Base-by-base conservation (phyloP, 92 coral and sea anemone species). In the Isaurus tuberculatus region DNA sequence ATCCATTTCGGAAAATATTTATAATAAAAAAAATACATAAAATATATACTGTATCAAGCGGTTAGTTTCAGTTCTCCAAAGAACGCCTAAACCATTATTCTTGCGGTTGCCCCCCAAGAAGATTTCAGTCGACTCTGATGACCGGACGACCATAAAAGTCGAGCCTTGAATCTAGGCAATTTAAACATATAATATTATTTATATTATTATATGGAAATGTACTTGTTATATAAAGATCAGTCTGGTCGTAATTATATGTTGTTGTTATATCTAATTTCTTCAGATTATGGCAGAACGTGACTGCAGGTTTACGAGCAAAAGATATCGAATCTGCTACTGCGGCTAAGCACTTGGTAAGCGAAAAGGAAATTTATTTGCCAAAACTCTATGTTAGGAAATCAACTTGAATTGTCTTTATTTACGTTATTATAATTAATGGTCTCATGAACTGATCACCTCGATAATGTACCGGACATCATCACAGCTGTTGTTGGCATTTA, bases 331-430 rank as follows among this genome's bases (percentile, higher is more conserved):
- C 95, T 23, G 94, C 98, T 0, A 91, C 99, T 19, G 93, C 92
- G 66, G 98, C 95, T 4, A 96, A 96, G 72, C 98, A 87, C 83
- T 86, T 84, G 87, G 99, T 96, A 74, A 71, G 89, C 86, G n/a
- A 17, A 22, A 9, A 29, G 14, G 5, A 14, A 43, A 67, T 27
- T 44, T 34, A 2, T 16, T 40, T 26, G 15, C 66, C 28, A 53
- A 2, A 6, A 6, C 14, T n/a, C 30, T 14, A 10, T 2, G 9
- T 36, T 25, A 23, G 42, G 57, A 60, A 60, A 22, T 6, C 28
- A 9, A 60, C 11, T 60, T 60, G 66, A 23, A 25, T 22, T 4
- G 2, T 60, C 20, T 30, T 10, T 22, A 20, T 0, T 0, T 60
- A 1, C 16, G 13, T 20, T 22, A 10, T 60, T 15, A 2, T 26